These are phyloP conservation scores for Ctenosaura bakeri DNA, from an alignment of 2,797 vertebrate species.

Conservation along the genomic window DNA sequence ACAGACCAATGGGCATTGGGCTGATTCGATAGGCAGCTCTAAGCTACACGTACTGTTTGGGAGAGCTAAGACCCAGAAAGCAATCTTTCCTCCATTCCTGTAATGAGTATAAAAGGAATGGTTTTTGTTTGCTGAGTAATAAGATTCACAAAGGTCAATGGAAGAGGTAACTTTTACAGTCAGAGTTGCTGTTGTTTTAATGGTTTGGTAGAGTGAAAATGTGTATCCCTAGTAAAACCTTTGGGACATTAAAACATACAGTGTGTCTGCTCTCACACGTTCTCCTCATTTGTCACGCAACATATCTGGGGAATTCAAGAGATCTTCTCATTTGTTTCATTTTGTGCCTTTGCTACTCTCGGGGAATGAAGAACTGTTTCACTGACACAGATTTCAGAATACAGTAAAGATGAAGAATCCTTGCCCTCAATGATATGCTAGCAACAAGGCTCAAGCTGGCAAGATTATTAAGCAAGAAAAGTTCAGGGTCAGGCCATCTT, in stretches of 20 bases:
- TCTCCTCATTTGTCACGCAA: neutral
- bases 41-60: neutral
- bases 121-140: neutral
- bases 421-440: conserved; percentile 1
- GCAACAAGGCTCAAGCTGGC: neutral
- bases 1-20: neutral
- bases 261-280: neutral
- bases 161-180: neutral
- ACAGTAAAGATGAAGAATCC: neutral
- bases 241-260: neutral
- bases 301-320: neutral
- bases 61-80: neutral
- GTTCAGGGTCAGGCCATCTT: neutral
- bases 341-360: neutral
- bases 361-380: neutral
- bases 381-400: neutral
- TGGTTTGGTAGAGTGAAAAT: neutral
- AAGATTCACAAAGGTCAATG: neutral
- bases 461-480: neutral
- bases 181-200: neutral
- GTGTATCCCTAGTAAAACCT: neutral
- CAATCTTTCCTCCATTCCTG: neutral
- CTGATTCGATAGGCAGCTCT: neutral
- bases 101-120: neutral
- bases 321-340: conserved; percentile 3